A percentile compares a stretch with the other conserved stretches of the same genome.
phyloP scores from a whole-genome alignment of 2,888 invertebrate genomes.

The Chrysolina haemoptera region DNA sequence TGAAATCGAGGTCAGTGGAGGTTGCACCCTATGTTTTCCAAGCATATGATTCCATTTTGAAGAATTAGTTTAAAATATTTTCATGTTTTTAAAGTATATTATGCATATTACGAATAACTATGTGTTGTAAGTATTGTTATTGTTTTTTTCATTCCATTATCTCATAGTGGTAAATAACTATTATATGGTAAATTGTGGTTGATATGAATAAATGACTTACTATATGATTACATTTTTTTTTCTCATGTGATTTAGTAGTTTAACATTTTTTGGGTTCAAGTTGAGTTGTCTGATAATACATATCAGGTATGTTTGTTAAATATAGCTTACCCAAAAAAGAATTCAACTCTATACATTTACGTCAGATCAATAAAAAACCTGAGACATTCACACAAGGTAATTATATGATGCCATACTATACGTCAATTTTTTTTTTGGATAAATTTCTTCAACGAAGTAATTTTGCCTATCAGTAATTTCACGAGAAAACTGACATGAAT shows the following conservation, averaged over 20 bases:
- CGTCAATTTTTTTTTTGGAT: too few relatives aligned
- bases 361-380: too few relatives aligned
- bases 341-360: too few relatives aligned
- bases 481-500: too few relatives aligned
- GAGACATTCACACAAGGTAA: too few relatives aligned
- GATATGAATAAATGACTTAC: background rate
- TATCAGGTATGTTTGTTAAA: too few relatives aligned
- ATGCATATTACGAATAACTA: background rate
- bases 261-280: too few relatives aligned
- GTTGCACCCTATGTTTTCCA: slow-evolving; percentile 93
- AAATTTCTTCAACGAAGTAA: too few relatives aligned
- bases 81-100: background rate
- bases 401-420: too few relatives aligned
- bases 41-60: slow-evolving; percentile 89
- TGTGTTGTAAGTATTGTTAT: background rate
- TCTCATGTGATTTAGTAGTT: background rate
- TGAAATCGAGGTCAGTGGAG: slow-evolving; percentile 95
- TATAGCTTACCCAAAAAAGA: too few relatives aligned
- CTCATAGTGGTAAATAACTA: background rate
- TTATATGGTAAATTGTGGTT: background rate
- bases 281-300: too few relatives aligned
- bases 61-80: slow-evolving; percentile 56
- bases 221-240: background rate
- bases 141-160: background rate
- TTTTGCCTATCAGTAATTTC: too few relatives aligned